phyloP scores from a whole-genome alignment of 2,888 invertebrate species.

The Drosophila percnosoma region DNA sequence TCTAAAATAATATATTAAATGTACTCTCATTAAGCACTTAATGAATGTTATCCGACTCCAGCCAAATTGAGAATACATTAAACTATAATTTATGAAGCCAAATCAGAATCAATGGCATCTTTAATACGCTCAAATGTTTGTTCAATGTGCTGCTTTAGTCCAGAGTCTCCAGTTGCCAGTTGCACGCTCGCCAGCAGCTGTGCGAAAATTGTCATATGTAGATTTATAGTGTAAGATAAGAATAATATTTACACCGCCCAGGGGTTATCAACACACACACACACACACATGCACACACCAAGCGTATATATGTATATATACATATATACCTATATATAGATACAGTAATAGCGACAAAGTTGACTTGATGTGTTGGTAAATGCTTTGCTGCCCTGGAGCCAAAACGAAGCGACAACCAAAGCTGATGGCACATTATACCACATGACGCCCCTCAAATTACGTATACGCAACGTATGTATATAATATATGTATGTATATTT shows the following conservation, averaged over 20 bases:
- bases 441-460: conserved; percentile 76
- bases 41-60: background rate
- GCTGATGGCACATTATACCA: conserved; percentile 74
- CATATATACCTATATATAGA: conserved; percentile 13
- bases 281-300: conserved; percentile 11
- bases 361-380: conserved; percentile 72
- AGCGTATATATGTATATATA: conserved; percentile 2
- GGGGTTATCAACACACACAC: conserved; percentile 46
- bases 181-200: conserved; percentile 50
- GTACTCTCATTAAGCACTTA: background rate
- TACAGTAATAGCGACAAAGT: conserved; percentile 48
- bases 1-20: background rate
- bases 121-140: conserved; percentile 34
- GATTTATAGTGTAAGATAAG: conserved; percentile 79
- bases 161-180: conserved; percentile 19
- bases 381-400: conserved; percentile 57
- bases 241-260: conserved; percentile 79
- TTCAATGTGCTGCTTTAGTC: conserved; percentile 15
- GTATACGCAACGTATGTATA: conserved; percentile 59
- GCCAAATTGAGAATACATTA: conserved; percentile 18
- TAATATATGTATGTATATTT: background rate
- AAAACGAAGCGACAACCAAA: conserved; percentile 48
- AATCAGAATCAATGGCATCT: conserved; percentile 18
- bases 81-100: background rate
- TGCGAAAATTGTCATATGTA: conserved; percentile 81